Conservation (phyloP, 1,140 invertebrate species). For the Zophobas atratus region DNA sequence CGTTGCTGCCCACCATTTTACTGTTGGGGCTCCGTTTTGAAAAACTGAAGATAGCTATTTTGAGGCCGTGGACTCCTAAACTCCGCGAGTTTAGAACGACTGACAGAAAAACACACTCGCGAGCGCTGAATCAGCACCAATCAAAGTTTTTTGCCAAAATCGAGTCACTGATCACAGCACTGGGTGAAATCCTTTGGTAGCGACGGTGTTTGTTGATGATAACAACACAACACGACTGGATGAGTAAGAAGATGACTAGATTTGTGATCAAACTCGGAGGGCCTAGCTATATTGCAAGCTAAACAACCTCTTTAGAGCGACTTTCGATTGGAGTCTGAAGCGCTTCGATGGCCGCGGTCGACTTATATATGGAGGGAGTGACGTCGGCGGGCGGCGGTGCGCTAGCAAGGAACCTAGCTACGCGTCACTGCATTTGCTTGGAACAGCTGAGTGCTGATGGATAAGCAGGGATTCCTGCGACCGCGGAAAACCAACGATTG, state of each 20-base stretch:
- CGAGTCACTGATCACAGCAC: constrained; percentile 48
- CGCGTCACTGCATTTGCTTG: constrained; percentile 9
- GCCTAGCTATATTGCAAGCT: constrained; percentile 53
- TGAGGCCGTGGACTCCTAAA: constrained; percentile 58
- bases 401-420: background rate
- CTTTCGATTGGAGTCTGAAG: constrained; percentile 35
- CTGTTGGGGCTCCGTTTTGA: constrained; percentile 63
- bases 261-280: constrained; percentile 46
- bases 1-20: constrained; percentile 84
- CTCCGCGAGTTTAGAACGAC: constrained; percentile 33
- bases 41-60: constrained; percentile 66
- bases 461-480: constrained; percentile 17
- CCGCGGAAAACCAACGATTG: background rate
- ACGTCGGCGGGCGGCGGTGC: constrained; percentile 42
- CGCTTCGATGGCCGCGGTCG: background rate
- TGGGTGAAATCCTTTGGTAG: constrained; percentile 53
- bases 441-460: constrained; percentile 18
- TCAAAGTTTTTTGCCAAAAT: constrained; percentile 1
- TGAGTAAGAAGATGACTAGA: constrained; percentile 51
- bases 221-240: constrained; percentile 39
- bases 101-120: constrained; percentile 23
- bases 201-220: background rate
- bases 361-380: constrained; percentile 49
- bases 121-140: background rate
- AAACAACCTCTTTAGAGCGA: constrained; percentile 54